phyloP scores from a whole-genome alignment of 2,113 vertebrate species.

The Lycocorax pyrrhopterus region DNA sequence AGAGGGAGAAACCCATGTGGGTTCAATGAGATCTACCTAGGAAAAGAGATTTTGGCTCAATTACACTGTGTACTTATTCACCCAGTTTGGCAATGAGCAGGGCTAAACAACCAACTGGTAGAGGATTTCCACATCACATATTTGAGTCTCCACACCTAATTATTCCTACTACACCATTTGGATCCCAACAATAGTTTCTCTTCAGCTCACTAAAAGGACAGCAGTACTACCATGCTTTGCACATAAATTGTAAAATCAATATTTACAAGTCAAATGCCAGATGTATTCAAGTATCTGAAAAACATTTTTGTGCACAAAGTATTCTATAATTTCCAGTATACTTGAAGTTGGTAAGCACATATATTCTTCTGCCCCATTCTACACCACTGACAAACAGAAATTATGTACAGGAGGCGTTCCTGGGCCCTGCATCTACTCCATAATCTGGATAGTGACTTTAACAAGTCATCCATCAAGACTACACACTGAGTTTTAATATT shows the following conservation, averaged over 20 bases:
- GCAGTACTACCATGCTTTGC: background rate
- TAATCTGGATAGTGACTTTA: background rate
- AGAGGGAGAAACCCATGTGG: background rate
- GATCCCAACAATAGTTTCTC: background rate
- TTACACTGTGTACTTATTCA: background rate
- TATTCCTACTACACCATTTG: background rate
- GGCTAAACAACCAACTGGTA: background rate
- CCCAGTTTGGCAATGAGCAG: background rate
- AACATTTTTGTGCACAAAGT: fast-evolving
- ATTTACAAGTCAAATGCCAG: background rate
- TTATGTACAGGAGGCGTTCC: background rate
- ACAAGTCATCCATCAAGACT: background rate
- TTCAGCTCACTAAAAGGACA: background rate
- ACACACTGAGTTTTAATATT: background rate
- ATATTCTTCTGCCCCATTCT: background rate
- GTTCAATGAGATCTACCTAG: background rate
- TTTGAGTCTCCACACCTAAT: background rate
- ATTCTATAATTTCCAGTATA: background rate
- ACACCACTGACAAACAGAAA: background rate
- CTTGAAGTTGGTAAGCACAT: background rate
- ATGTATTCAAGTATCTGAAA: background rate
- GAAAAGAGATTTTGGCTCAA: background rate
- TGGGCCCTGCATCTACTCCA: background rate
- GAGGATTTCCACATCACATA: background rate
- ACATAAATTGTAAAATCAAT: background rate